A percentile compares a stretch with the other conserved stretches of the same genome.
These are phyloP conservation scores for Drosophila longiperda DNA, from an alignment of 2,888 invertebrate genomes.

Conservation along the genomic window DNA sequence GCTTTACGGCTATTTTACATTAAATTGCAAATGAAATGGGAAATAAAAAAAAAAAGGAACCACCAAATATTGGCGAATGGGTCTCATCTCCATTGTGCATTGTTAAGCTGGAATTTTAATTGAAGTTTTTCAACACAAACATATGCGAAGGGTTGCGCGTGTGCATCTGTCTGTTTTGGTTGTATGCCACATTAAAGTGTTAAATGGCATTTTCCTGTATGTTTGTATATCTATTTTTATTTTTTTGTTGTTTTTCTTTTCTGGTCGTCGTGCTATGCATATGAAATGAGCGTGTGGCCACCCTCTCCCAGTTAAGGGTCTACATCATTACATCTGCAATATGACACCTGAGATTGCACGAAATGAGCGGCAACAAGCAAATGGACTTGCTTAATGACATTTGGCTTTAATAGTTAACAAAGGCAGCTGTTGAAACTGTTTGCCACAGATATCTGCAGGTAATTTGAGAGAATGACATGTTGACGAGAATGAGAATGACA, in stretches of 20 bases:
- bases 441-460: constrained; percentile 4
- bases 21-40: constrained; percentile 64
- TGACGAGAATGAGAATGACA: neutral
- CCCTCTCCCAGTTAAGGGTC: constrained; percentile 7
- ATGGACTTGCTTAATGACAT: constrained; percentile 21
- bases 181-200: constrained; percentile 55
- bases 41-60: neutral
- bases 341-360: constrained; percentile 67
- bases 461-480: neutral
- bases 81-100: constrained; percentile 50
- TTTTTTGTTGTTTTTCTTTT: neutral
- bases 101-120: constrained; percentile 68
- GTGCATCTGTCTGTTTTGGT: constrained; percentile 1
- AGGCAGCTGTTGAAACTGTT: constrained; percentile 11
- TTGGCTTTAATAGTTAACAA: constrained; percentile 36
- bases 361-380: constrained; percentile 28
- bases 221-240: constrained; percentile 31
- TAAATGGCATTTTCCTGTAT: constrained; percentile 56
- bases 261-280: constrained; percentile 46
- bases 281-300: constrained; percentile 47
- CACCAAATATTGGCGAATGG: constrained; percentile 7
- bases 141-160: constrained; percentile 2
- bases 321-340: constrained; percentile 56
- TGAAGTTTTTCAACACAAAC: constrained; percentile 57
- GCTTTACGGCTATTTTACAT: constrained; percentile 70